A percentile compares a stretch with the other conserved stretches of the same genome.
These are phyloP conservation scores for Callyntrura guangdongensis DNA, from an alignment of 2,888 invertebrate genomes.

Conservation along the genomic window DNA sequence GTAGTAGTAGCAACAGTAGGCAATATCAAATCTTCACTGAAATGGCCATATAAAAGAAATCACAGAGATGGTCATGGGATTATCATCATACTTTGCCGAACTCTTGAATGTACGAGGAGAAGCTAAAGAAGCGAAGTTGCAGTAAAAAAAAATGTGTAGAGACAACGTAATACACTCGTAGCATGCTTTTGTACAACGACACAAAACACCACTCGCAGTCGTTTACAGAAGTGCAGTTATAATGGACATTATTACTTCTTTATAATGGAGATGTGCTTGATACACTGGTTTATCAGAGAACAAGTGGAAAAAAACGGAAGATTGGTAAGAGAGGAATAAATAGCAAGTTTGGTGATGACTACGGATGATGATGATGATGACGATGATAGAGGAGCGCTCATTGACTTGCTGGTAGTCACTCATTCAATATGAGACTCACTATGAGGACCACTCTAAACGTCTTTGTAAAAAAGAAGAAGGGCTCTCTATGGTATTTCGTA, in stretches of 20 bases:
- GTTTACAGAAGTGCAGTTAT: neutral
- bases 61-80: neutral
- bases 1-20: no score
- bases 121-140: neutral
- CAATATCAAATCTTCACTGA: neutral
- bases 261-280: constrained; percentile 19
- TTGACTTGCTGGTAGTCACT: constrained; percentile 74
- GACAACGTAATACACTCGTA: neutral
- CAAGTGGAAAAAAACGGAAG: constrained; percentile 39
- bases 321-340: constrained; percentile 39
- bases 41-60: neutral
- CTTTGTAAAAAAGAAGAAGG: constrained; percentile 78
- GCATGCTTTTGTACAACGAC: neutral
- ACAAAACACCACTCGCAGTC: neutral
- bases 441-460: constrained; percentile 75
- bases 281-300: constrained; percentile 14
- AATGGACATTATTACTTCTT: neutral
- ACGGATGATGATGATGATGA: constrained; percentile 30
- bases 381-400: constrained; percentile 58
- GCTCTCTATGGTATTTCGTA: constrained; percentile 81
- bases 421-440: constrained; percentile 36
- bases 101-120: constrained; percentile 5
- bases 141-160: neutral
- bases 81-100: neutral
- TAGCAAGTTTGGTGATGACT: neutral